phyloP scores from a whole-genome alignment of 2,113 vertebrate species.

The Malurus elegans region DNA sequence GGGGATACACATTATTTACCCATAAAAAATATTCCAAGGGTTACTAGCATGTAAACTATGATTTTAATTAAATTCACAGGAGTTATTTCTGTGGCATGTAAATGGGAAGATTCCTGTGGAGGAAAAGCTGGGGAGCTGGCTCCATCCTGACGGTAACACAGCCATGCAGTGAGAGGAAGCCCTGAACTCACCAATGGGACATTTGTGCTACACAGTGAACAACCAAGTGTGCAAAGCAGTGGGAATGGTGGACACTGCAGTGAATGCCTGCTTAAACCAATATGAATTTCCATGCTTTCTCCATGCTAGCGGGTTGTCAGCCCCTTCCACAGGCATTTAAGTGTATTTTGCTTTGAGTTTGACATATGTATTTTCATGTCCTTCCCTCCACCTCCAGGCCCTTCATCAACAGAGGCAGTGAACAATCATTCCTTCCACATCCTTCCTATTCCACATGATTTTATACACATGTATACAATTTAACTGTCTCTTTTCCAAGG shows the following conservation, averaged over 20 bases:
- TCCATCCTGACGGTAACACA: neutral
- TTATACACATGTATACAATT: neutral
- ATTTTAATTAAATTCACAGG: slow-evolving; percentile 71
- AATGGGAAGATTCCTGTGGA: slow-evolving; percentile 51
- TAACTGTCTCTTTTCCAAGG: neutral
- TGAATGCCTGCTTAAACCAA: neutral
- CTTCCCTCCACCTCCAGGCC: neutral
- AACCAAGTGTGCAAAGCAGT: neutral
- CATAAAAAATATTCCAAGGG: slow-evolving; percentile 66
- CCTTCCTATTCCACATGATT: neutral
- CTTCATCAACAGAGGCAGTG: neutral
- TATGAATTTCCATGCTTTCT: neutral
- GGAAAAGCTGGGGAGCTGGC: neutral
- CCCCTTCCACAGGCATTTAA: neutral
- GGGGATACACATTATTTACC: slow-evolving; percentile 68
- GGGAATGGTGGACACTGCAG: neutral
- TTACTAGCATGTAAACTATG: slow-evolving; percentile 72
- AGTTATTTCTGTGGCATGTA: slow-evolving; percentile 49
- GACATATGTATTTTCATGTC: neutral
- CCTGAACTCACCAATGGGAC: neutral
- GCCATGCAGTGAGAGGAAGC: neutral
- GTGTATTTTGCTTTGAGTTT: neutral
- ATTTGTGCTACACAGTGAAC: neutral
- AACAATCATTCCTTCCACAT: neutral
- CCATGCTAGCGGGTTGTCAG: neutral